Base-by-base conservation (phyloP, 1,140 invertebrate genomes). In the Oreohelix idahoensis region DNA sequence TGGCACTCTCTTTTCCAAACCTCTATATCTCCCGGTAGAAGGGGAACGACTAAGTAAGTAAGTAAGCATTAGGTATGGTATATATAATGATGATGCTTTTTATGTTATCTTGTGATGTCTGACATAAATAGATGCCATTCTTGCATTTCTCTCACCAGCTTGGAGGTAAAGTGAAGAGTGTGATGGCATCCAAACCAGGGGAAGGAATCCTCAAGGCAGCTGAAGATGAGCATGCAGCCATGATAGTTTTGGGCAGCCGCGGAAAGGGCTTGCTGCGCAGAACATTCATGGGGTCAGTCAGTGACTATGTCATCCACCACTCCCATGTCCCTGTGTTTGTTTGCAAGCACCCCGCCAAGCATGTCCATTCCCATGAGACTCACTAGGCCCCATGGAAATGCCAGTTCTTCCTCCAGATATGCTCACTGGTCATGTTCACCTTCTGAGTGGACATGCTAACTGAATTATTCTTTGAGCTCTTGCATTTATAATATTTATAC, bases 241-340 rank as follows among this genome's bases (percentile, higher is more conserved):
- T 90, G 53, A 82, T 89, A 23, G 75, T 90, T 17, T 71, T 86
- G 1, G 88, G 88, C 1, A 87, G 84, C 32, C 86, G 89, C 13
- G 89, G 88, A 0, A 17, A 86, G 73, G 88, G 88, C 2, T 84
- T 70, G 5, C 45, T 89, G 4, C 81, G 87, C 15, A 78, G 88
- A 29, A 87, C 89, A 5, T 86, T 90, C 70, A 66, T 89, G 35
- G 89, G 89, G 38, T 89, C 88, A 29, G 87, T 89, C 69, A 89
- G 89, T 36, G 89, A 90, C 42, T 90, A 89, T 78, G 53, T 89
- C 17, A 74, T 89, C 23, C 89, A 90, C 78, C 88, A 90, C 79
- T 84, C 85, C 66, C 78, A 84, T 49, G 79, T 88, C 1, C 89
- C 89, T 13, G 88, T 89, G n/a, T 53, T 89, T 29, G 85, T 89